Percentiles rank a stretch among this genome's conserved stretches.
Evolutionary conservation across 53 echinoderm and acorn worm genomes (phyloP).

Genomic region (Mesocentrotus franciscanus): DNA sequence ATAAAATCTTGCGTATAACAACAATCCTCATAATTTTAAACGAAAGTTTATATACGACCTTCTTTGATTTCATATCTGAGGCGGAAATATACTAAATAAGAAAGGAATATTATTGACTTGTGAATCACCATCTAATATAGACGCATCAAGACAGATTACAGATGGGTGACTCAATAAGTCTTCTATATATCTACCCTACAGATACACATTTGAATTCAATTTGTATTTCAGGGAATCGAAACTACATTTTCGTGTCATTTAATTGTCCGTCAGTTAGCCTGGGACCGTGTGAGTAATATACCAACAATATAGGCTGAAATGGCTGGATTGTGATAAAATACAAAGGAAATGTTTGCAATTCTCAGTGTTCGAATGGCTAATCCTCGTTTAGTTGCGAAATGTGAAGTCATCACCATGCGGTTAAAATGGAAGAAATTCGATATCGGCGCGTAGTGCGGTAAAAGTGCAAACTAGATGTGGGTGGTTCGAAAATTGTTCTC

Average conservation of each 20-base stretch:
- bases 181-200: background rate
- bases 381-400: constrained; percentile 41
- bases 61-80: background rate
- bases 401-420: constrained; percentile 48
- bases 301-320: background rate
- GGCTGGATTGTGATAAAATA: background rate
- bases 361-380: constrained; percentile 6
- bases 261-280: constrained; percentile 55
- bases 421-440: constrained; percentile 15
- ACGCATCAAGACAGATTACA: constrained; percentile 16
- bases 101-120: background rate
- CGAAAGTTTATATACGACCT: no score
- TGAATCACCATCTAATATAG: constrained; percentile 34
- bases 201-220: constrained; percentile 48
- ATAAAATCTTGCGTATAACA: background rate
- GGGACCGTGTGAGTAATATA: constrained; percentile 62
- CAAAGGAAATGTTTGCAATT: constrained; percentile 15
- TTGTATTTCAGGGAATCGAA: constrained; percentile 62
- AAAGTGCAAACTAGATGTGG: constrained; percentile 48
- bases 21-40: background rate
- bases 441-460: constrained; percentile 19
- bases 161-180: background rate
- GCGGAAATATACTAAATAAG: background rate
- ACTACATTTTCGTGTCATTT: constrained; percentile 63
- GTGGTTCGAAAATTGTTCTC: background rate